Evolutionary conservation across 2,797 vertebrate genomes (phyloP).

Genomic region (Sciurus vulgaris): DNA sequence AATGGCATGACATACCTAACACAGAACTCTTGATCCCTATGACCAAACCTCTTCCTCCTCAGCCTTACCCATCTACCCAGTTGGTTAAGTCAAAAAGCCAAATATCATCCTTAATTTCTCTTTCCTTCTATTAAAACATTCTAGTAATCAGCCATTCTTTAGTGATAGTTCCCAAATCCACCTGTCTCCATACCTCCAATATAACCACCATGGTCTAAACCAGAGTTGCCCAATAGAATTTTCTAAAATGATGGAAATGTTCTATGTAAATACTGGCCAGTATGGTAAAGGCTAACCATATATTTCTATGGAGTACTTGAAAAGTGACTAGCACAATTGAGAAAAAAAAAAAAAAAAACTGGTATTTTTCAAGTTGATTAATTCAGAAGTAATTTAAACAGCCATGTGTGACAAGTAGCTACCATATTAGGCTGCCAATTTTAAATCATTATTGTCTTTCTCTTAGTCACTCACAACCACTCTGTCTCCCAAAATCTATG

Average conservation of each 20-base stretch:
- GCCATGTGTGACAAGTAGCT: not conserved
- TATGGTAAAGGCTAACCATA: not conserved
- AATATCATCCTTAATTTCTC: not conserved
- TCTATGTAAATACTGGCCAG: not conserved
- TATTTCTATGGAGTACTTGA: not conserved
- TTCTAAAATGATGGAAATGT: not conserved
- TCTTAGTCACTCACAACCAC: not conserved
- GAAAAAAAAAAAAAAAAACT: not conserved
- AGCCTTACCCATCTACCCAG: not conserved
- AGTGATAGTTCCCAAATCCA: not conserved
- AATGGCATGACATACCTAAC: not conserved
- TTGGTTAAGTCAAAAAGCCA: not conserved
- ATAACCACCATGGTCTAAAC: not conserved
- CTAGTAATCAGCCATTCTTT: not conserved
- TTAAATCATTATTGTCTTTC: constrained; percentile 39
- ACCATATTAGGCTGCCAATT: not conserved
- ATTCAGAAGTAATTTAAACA: constrained; percentile 46
- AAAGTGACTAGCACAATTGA: not conserved
- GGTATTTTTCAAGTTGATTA: not conserved
- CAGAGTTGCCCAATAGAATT: not conserved
- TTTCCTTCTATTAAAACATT: not conserved
- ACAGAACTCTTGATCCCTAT: not conserved
- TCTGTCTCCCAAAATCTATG: not conserved
- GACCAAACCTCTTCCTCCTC: not conserved
- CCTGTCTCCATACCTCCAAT: not conserved